These are phyloP conservation scores for Phyllotreta cruciferae DNA, from an alignment of 2,888 invertebrate species.

Conservation along the genomic window DNA sequence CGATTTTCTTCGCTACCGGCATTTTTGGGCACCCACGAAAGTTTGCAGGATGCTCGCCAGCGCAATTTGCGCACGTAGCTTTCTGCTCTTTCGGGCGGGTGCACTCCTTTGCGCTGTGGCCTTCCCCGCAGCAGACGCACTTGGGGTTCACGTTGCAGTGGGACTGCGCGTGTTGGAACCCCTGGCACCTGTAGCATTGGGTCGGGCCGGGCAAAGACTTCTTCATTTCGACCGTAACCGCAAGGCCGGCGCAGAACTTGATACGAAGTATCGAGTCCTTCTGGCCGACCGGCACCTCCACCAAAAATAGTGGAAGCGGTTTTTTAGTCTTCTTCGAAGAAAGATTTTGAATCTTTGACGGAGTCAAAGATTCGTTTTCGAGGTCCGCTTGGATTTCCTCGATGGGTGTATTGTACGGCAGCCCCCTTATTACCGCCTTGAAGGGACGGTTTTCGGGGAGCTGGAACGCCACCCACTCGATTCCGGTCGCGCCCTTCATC, in stretches of 20 bases:
- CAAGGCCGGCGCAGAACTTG: not conserved
- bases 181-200: conserved; percentile 11
- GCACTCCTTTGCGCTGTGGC: conserved; percentile 3
- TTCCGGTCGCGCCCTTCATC: not conserved
- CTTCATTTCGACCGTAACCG: not conserved
- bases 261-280: not conserved
- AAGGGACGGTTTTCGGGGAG: not conserved
- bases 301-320: not conserved
- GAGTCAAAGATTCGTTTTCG: not conserved
- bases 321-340: not conserved
- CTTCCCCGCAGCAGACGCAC: conserved; percentile 2
- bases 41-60: conserved; percentile 11
- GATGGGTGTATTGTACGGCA: not conserved
- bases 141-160: not conserved
- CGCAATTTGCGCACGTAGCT: conserved; percentile 7
- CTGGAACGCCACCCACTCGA: not conserved
- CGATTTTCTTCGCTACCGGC: not conserved
- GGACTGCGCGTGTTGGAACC: conserved; percentile 8
- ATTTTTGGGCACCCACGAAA: conserved; percentile 10
- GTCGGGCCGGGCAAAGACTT: not conserved
- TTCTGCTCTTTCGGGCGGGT: not conserved
- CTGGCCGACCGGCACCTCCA: not conserved
- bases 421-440: conserved; percentile 6
- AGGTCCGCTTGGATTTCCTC: not conserved
- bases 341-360: not conserved